phyloP scores from a whole-genome alignment of 1,140 invertebrate species.

The Scaptomyza hsui region DNA sequence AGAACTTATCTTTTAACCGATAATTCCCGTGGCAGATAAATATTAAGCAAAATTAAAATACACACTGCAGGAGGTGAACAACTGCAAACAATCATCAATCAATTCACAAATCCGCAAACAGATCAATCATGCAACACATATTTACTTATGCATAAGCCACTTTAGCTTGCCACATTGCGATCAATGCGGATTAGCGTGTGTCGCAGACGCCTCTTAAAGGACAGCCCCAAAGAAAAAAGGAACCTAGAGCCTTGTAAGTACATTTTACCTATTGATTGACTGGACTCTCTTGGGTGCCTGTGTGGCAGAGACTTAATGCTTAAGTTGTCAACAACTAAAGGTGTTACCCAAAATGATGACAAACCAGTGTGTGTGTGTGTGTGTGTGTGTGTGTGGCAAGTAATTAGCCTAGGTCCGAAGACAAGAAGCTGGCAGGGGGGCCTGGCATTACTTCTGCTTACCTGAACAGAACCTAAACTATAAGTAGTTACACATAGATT shows the following conservation, averaged over 20 bases:
- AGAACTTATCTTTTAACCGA: background rate
- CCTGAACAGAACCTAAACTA: slow-evolving; percentile 3
- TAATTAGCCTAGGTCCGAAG: slow-evolving; percentile 30
- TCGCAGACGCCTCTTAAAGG: too few species aligned
- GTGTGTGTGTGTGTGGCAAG: slow-evolving; percentile 12
- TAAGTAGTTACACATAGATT: slow-evolving; percentile 20
- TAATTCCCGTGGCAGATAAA: background rate
- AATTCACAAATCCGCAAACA: slow-evolving; percentile 46
- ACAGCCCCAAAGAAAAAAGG: background rate
- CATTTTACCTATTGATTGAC: slow-evolving; percentile 7
- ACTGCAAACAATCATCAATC: slow-evolving; percentile 36
- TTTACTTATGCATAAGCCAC: background rate
- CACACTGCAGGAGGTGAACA: background rate
- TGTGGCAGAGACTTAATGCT: slow-evolving; percentile 9
- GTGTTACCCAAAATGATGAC: slow-evolving; percentile 39
- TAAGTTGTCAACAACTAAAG: slow-evolving; percentile 46
- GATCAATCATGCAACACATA: slow-evolving; percentile 47
- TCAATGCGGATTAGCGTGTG: background rate
- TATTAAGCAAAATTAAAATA: background rate
- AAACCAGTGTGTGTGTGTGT: slow-evolving; percentile 4
- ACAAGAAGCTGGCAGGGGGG: slow-evolving; percentile 8
- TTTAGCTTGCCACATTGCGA: background rate
- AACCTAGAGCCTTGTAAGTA: background rate
- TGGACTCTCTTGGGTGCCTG: background rate
- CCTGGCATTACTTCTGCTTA: slow-evolving; percentile 36